Conservation (phyloP, 2,113 vertebrate species). For the Murina feae region DNA sequence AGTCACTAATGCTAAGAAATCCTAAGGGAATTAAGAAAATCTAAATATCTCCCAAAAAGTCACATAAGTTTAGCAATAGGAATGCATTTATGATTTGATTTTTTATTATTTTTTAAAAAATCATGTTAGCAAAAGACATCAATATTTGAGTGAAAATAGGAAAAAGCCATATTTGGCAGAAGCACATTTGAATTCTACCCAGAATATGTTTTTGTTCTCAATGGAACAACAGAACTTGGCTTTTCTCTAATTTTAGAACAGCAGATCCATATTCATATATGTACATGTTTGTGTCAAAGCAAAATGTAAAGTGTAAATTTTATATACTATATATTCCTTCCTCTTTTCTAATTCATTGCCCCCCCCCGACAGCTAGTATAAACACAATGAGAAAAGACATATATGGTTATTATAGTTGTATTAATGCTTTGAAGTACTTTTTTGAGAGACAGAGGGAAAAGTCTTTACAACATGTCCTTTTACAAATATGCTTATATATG, state of each 20-base stretch:
- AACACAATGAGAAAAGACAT: neutral
- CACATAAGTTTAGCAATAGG: conserved; percentile 18
- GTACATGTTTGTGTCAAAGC: conserved; percentile 50
- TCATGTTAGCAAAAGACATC: conserved; percentile 40
- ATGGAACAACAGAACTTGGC: conserved; percentile 60
- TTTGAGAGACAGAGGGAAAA: neutral
- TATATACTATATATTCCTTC: neutral
- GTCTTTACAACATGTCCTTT: neutral
- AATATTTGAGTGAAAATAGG: conserved; percentile 65
- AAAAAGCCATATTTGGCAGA: conserved; percentile 56
- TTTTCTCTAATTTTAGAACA: conserved; percentile 48
- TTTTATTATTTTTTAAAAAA: conserved; percentile 51
- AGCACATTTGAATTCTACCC: conserved; percentile 58
- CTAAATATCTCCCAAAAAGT: conserved; percentile 29
- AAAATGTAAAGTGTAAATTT: conserved; percentile 25
- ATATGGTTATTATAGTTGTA: neutral
- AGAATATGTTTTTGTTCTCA: conserved; percentile 62
- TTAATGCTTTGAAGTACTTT: neutral
- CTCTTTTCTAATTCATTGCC: neutral
- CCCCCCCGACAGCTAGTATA: neutral
- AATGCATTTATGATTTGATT: conserved; percentile 48
- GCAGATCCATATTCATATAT: conserved; percentile 39
- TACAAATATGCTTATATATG: neutral
- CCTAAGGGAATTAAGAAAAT: neutral
- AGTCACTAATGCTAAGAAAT: neutral